Evolutionary conservation across 2,113 vertebrate species (phyloP).

Genomic region (Notothenia coriiceps): DNA sequence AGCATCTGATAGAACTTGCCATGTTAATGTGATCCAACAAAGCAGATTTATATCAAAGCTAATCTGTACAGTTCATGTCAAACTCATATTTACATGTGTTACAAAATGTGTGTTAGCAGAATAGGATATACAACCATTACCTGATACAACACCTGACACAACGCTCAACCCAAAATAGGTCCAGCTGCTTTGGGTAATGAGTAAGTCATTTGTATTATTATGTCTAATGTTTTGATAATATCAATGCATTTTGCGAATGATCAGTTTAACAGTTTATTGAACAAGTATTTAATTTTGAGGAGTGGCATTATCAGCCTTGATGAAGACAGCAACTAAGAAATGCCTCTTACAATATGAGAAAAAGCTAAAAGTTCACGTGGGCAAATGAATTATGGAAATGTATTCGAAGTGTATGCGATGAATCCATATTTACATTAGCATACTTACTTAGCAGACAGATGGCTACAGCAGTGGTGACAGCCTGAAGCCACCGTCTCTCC

Average conservation of each 20-base stretch:
- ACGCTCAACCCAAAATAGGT: background rate
- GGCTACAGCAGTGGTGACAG: conserved; percentile 74
- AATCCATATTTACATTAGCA: conserved; percentile 43
- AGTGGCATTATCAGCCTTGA: background rate
- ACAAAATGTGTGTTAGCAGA: background rate
- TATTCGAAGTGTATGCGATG: conserved; percentile 20
- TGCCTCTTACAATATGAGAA: background rate
- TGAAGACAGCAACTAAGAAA: background rate
- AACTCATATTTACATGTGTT: background rate
- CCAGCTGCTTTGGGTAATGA: background rate
- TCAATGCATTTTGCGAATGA: background rate
- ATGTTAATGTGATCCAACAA: conserved; percentile 29
- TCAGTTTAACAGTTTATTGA: background rate
- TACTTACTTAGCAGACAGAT: conserved; percentile 83
- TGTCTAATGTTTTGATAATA: background rate
- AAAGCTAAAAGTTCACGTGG: background rate
- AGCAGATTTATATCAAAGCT: conserved; percentile 19
- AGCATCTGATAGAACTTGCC: background rate
- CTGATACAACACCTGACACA: background rate
- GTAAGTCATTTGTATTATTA: background rate
- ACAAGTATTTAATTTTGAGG: no score
- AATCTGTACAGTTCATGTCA: background rate
- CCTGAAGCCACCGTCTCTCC: conserved; percentile 81
- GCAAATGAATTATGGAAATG: conserved; percentile 13
- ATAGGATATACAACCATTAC: background rate